Percentiles rank a stretch among this genome's conserved stretches.
These are phyloP conservation scores for Sylvia borin DNA, from an alignment of 2,797 vertebrate genomes.

Conservation along the genomic window DNA sequence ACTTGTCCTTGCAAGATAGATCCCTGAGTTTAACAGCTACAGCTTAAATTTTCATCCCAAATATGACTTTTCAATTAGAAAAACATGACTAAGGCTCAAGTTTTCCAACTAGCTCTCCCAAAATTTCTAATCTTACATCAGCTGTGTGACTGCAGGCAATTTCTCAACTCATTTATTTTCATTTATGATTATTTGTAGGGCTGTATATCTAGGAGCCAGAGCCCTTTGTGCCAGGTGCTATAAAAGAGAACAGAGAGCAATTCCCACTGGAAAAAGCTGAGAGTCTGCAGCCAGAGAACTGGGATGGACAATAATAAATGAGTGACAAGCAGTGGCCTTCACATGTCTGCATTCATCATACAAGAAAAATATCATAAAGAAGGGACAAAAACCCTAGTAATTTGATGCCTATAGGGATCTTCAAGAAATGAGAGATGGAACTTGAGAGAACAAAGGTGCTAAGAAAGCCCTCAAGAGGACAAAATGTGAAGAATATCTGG, in stretches of 20 bases:
- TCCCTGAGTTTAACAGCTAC: constrained; percentile 4
- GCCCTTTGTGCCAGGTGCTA: constrained; percentile 8
- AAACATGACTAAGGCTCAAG: constrained; percentile 60
- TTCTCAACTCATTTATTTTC: constrained; percentile 69
- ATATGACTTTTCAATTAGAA: constrained; percentile 64
- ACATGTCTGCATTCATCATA: neutral
- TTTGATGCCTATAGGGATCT: neutral
- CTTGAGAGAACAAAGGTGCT: neutral
- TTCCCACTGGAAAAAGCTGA: neutral
- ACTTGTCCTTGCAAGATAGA: neutral
- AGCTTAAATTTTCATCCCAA: constrained; percentile 46
- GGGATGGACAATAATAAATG: neutral
- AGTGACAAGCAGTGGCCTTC: neutral
- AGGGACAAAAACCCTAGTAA: fast-evolving
- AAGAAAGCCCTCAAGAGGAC: neutral
- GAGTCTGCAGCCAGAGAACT: neutral
- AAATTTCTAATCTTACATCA: constrained; percentile 66
- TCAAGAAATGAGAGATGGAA: neutral
- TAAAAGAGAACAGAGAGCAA: constrained; percentile 1
- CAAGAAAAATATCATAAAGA: neutral
- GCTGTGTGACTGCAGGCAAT: constrained; percentile 62
- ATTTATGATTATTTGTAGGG: constrained; percentile 54
- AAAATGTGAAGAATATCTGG: fast-evolving
- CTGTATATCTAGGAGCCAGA: constrained; percentile 30
- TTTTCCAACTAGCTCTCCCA: constrained; percentile 62